A percentile compares a stretch with the other conserved stretches of the same genome.
Conservation (phyloP, 1,140 invertebrate species). For the Cherax destructor region DNA sequence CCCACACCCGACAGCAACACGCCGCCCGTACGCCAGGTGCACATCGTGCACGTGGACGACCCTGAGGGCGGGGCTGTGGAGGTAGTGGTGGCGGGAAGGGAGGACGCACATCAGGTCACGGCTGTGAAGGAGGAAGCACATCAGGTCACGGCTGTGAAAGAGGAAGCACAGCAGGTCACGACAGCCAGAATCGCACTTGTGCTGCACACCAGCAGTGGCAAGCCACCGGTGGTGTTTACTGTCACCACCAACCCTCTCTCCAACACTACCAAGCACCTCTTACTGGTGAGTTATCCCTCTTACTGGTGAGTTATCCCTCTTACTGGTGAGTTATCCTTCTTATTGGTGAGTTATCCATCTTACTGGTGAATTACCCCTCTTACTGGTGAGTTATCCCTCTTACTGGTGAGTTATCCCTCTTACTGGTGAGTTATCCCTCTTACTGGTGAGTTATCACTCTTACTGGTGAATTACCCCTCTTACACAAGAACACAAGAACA, state of each 20-base stretch:
- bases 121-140: not conserved
- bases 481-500: too few relatives aligned
- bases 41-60: conserved; percentile 31
- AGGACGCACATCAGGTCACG: not conserved
- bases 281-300: conserved; percentile 6
- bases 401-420: too few relatives aligned
- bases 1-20: not conserved
- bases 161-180: not conserved
- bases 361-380: too few relatives aligned
- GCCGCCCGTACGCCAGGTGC: conserved; percentile 21
- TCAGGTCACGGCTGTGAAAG: too few relatives aligned
- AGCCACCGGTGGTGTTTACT: conserved; percentile 29
- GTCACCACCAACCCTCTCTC: conserved; percentile 7
- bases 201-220: conserved; percentile 7
- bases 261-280: conserved; percentile 15
- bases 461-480: too few relatives aligned
- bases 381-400: too few relatives aligned
- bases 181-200: conserved; percentile 11
- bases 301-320: too few relatives aligned
- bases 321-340: too few relatives aligned
- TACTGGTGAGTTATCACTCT: too few relatives aligned
- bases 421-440: too few relatives aligned
- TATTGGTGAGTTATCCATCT: too few relatives aligned
- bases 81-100: conserved; percentile 16
- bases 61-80: conserved; percentile 43